A percentile compares a stretch with the other conserved stretches of the same genome.
These are phyloP conservation scores for Himantopus leucocephalus DNA, from an alignment of 2,113 vertebrate species.

Conservation along the genomic window DNA sequence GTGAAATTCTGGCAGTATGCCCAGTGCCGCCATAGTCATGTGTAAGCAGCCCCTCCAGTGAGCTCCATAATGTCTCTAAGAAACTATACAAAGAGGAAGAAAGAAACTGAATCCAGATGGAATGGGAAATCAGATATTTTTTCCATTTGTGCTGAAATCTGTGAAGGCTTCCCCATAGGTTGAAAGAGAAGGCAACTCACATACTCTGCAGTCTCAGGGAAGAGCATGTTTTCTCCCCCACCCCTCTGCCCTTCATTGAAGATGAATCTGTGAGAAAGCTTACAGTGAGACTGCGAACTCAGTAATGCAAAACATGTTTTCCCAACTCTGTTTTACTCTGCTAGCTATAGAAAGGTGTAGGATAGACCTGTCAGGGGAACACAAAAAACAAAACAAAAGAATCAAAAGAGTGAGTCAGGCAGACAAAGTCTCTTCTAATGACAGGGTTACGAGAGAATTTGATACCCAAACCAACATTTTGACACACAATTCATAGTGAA, in stretches of 20 bases:
- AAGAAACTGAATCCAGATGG: slow-evolving; percentile 75
- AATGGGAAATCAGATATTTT: slow-evolving; percentile 68
- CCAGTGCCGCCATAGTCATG: slow-evolving; percentile 39
- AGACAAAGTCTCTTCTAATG: slow-evolving; percentile 34
- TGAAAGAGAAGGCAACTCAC: slow-evolving; percentile 62
- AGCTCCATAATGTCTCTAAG: slow-evolving; percentile 57
- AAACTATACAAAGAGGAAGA: slow-evolving; percentile 69
- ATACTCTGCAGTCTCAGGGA: background rate
- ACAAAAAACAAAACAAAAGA: background rate
- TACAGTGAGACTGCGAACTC: slow-evolving; percentile 11
- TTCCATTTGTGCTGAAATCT: slow-evolving; percentile 60
- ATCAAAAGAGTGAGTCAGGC: background rate
- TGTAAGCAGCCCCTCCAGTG: slow-evolving; percentile 51
- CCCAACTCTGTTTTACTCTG: background rate
- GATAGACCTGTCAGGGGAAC: slow-evolving; percentile 34
- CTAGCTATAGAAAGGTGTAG: slow-evolving; percentile 47
- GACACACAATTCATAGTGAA: background rate
- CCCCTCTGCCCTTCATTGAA: background rate
- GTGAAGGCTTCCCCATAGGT: slow-evolving; percentile 37
- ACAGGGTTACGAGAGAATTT: slow-evolving; percentile 21
- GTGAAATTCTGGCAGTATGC: slow-evolving; percentile 68
- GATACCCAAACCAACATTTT: slow-evolving; percentile 38
- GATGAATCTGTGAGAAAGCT: slow-evolving; percentile 52
- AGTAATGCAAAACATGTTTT: slow-evolving; percentile 57
- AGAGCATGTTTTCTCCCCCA: slow-evolving; percentile 33